phyloP scores from a whole-genome alignment of 35 echinoderm and acorn worm species.

The Anneissia japonica region DNA sequence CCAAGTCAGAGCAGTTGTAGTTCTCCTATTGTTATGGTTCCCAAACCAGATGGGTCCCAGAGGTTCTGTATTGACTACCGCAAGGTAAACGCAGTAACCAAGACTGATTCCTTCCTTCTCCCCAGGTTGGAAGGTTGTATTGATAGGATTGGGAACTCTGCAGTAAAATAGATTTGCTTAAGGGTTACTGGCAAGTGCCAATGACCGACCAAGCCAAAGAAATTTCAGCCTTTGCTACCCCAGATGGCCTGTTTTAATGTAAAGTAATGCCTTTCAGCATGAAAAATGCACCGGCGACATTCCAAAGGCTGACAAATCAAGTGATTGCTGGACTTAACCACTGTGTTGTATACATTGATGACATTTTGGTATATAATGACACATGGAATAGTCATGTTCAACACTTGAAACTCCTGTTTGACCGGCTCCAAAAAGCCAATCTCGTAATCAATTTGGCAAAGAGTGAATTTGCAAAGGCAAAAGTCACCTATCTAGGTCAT shows the following conservation, averaged over 20 bases:
- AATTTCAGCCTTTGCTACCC: constrained; percentile 56
- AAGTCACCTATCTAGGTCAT: constrained; percentile 44
- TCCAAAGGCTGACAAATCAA: constrained; percentile 48
- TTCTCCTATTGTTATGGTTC: constrained; percentile 35
- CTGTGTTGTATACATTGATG: constrained; percentile 50
- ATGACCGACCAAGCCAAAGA: constrained; percentile 18
- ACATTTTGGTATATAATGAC: constrained; percentile 42
- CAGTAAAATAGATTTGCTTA: constrained; percentile 29
- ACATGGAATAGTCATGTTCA: constrained; percentile 31
- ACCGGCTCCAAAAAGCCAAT: constrained; percentile 16
- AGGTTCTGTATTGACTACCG: constrained; percentile 11
- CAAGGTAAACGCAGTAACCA: constrained; percentile 14
- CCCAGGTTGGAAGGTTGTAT: constrained; percentile 45
- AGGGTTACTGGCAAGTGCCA: constrained; percentile 45
- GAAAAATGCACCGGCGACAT: constrained; percentile 64
- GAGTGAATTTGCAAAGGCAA: constrained; percentile 27
- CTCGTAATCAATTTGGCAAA: constrained; percentile 40
- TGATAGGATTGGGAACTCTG: background rate
- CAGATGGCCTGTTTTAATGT: constrained; percentile 33
- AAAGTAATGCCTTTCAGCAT: constrained; percentile 66
- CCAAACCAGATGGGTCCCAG: constrained; percentile 16
- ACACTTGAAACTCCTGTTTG: constrained; percentile 4
- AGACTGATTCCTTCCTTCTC: constrained; percentile 60
- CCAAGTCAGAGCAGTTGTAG: constrained; percentile 51
- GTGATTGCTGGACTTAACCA: background rate